Evolutionary conservation across 2,797 vertebrate genomes (phyloP).

Genomic region (Bucorvus abyssinicus): DNA sequence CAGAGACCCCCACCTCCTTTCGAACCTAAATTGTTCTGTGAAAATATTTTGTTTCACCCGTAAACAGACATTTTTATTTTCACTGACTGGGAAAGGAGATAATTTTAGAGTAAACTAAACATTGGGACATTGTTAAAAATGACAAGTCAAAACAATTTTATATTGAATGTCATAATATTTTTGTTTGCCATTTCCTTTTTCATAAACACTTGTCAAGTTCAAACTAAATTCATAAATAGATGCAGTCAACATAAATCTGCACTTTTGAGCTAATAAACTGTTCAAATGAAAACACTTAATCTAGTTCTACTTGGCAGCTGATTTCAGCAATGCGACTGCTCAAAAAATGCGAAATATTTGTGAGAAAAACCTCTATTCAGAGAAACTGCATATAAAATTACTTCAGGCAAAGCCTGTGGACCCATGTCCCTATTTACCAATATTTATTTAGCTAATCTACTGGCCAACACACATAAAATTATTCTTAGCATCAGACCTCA

Average conservation of each 20-base stretch:
- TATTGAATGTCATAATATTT: conserved; percentile 1
- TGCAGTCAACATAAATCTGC: conserved; percentile 3
- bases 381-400: neutral
- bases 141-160: conserved; percentile 12
- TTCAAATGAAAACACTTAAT: conserved; percentile 26
- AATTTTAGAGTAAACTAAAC: neutral
- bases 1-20: neutral
- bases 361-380: neutral
- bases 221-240: conserved; percentile 17
- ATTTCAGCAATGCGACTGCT: neutral
- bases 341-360: neutral
- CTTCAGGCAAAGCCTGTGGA: neutral
- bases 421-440: neutral
- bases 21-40: neutral
- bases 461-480: neutral
- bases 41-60: neutral
- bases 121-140: neutral
- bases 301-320: neutral
- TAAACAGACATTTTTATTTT: neutral
- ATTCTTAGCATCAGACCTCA: neutral
- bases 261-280: conserved; percentile 14
- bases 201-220: conserved; percentile 14
- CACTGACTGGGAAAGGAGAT: neutral
- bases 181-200: conserved; percentile 1
- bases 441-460: neutral